Percentiles rank a stretch among this genome's conserved stretches.
These are phyloP conservation scores for Cyclopterus lumpus DNA, from an alignment of 2,797 vertebrate species.

Conservation along the genomic window DNA sequence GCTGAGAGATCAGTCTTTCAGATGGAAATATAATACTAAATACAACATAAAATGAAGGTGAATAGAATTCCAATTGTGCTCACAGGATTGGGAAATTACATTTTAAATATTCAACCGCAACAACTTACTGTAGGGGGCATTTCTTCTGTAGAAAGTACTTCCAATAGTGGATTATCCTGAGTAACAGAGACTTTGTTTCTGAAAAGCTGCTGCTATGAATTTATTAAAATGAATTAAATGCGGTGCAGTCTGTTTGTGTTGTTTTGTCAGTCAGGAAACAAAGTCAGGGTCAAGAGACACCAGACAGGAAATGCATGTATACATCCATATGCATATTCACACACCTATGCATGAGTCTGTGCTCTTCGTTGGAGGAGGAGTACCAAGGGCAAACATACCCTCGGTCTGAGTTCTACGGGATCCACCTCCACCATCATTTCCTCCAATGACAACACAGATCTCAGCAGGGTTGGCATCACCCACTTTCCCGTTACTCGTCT, in stretches of 20 bases:
- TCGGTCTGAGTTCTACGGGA: conserved; percentile 94
- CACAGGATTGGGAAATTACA: conserved; percentile 34
- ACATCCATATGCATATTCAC: conserved; percentile 57
- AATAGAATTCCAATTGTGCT: conserved; percentile 21
- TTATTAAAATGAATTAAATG: conserved; percentile 25
- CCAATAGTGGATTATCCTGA: conserved; percentile 11
- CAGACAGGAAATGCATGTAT: conserved; percentile 43
- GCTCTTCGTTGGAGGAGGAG: conserved; percentile 82
- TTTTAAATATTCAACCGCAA: conserved; percentile 11
- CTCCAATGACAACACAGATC: conserved; percentile 98
- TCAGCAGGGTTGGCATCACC: conserved; percentile 90
- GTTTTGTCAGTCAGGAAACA: conserved; percentile 20
- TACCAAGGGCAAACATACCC: conserved; percentile 88
- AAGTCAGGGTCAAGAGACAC: conserved; percentile 42
- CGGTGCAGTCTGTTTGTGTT: conserved; percentile 8
- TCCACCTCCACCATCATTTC: conserved; percentile 79
- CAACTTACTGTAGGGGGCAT: background rate
- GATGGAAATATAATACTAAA: conserved; percentile 2
- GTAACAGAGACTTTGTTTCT: conserved; percentile 17
- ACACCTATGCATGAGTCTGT: conserved; percentile 85
- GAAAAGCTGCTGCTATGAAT: conserved; percentile 16
- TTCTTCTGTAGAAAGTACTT: conserved; percentile 23
- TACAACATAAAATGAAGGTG: background rate
- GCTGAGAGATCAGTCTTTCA: conserved; percentile 2
- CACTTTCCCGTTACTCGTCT: conserved; percentile 89